Base-by-base conservation (phyloP, 2,797 vertebrate species). In the Loris lydekkerianus region DNA sequence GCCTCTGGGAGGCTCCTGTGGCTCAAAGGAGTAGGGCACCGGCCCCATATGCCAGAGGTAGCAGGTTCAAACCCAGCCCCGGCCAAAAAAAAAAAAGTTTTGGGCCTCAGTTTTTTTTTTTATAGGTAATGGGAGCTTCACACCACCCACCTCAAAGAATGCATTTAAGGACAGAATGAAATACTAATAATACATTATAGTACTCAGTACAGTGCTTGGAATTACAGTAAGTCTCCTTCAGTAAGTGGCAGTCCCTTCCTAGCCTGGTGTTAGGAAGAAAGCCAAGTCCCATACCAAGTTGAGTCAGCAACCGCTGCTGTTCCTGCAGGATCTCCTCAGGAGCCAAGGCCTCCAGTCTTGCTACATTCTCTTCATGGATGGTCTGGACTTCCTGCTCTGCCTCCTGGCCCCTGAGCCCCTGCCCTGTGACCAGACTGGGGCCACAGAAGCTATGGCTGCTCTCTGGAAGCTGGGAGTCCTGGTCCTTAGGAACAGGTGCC, bases 321-420 rank as follows among this genome's bases (percentile, higher is more conserved):
- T 99, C 99, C 94, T 99, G 98, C 40, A 99, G 95, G 96, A 99
- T 99, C 96, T 99, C 99, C 58, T 98, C 98, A 70, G 97, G 96
- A 75, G 99, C 98, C 99, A 99, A 99, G 75, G 97, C 98, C 88
- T 95, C 98, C 83, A 99, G 98, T 96, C 98, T 99, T 58, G 98
- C 98, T 97, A 99, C 87, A 86, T 99, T 99, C 98, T 99, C 99
- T 96, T 75, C 96, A 90, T 99, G 99, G 98, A 99, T 99, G 97
- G 98, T 99, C 97, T 98, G 97, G 53, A 97, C 99, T 98, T 99
- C 99, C 90, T 97, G 97, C 75, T 98, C 93, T 63, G 98, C 97
- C 29, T 98, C 97, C 34, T 98, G 95, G 65, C 95, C 97, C 67
- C 95, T 94, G 61, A 99, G 99, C 18, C 99, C 99, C 95, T 99